Percentiles rank a stretch among this genome's conserved stretches.
phyloP scores from a whole-genome alignment of 2,888 invertebrate species.

The Gortyna flavago region DNA sequence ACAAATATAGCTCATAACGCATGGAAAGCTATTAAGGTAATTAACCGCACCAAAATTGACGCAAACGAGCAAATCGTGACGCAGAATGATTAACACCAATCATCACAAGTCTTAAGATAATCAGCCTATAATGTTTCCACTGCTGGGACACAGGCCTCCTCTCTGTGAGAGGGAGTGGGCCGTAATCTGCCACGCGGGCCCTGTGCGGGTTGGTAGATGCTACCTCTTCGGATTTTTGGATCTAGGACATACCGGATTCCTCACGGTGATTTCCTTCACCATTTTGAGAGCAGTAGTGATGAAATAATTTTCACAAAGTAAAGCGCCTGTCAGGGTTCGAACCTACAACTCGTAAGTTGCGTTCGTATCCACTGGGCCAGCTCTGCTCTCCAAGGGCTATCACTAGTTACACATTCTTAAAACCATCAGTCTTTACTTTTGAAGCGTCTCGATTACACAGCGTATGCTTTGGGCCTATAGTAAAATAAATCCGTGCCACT shows the following conservation, averaged over 20 bases:
- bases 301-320: neutral
- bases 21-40: neutral
- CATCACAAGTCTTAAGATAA: neutral
- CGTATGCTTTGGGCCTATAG: conserved; percentile 58
- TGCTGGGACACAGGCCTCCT: neutral
- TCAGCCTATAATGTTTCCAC: neutral
- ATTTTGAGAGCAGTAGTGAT: neutral
- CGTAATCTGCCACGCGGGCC: neutral
- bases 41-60: neutral
- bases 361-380: neutral
- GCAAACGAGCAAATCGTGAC: neutral
- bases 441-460: neutral
- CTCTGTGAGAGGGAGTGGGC: neutral
- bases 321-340: neutral
- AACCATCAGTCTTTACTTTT: neutral
- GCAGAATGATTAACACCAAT: neutral
- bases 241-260: too few relatives aligned
- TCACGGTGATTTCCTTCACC: neutral
- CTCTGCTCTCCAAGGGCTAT: too few relatives aligned
- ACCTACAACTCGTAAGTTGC: neutral
- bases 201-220: neutral
- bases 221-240: neutral
- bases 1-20: too few relatives aligned
- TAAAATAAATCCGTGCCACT: conserved; percentile 67
- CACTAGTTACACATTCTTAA: neutral